phyloP scores from a whole-genome alignment of 2,888 invertebrate genomes.

The Conomelus anceps region DNA sequence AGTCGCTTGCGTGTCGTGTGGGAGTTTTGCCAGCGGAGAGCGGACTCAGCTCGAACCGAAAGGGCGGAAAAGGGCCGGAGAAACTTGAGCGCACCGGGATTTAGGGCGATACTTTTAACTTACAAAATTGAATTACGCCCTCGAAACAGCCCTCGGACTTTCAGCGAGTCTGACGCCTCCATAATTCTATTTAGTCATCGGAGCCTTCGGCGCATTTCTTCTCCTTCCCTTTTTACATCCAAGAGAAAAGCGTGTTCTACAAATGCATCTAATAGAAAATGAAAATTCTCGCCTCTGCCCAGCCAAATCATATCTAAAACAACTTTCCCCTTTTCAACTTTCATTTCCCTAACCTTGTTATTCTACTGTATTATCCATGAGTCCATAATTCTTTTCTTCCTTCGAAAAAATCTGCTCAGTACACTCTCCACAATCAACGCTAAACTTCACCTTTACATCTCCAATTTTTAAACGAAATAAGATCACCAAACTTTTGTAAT shows the following conservation, averaged over 20 bases:
- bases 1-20: neutral
- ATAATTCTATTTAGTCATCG: constrained; percentile 5
- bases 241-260: neutral
- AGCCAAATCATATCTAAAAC: neutral
- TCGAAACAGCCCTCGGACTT: constrained; percentile 11
- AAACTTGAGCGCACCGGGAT: constrained; percentile 8
- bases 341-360: neutral
- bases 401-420: neutral
- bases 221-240: neutral
- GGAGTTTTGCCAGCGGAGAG: neutral
- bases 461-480: neutral
- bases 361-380: neutral
- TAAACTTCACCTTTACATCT: neutral
- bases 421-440: neutral
- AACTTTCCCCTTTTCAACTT: neutral
- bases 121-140: constrained; percentile 12
- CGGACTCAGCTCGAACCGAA: too few species aligned
- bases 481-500: neutral
- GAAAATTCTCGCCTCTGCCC: neutral
- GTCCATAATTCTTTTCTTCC: neutral
- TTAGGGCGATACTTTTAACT: constrained; percentile 14
- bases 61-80: neutral
- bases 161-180: constrained; percentile 3
- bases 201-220: constrained; percentile 1
- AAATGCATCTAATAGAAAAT: neutral